phyloP scores from a whole-genome alignment of 2,797 vertebrate genomes.

The Anabacerthia variegaticeps region DNA sequence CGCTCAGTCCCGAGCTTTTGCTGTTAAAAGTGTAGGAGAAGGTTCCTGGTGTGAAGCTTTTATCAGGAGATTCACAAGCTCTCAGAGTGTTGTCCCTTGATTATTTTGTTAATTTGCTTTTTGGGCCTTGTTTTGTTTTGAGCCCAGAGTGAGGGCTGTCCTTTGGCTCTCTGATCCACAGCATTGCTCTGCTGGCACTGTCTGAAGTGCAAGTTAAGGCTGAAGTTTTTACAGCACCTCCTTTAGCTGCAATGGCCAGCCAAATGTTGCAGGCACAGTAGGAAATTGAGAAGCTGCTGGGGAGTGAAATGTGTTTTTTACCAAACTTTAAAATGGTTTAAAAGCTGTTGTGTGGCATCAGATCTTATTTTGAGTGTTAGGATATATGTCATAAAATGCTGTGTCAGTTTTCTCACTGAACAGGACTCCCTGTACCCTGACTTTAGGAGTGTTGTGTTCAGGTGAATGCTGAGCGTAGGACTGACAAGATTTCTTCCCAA shows the following conservation, averaged over 20 bases:
- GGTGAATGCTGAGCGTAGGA: neutral
- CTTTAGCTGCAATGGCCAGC: neutral
- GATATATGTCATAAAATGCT: neutral
- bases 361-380: neutral
- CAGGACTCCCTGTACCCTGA: neutral
- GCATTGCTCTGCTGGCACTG: neutral
- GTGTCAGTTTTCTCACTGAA: neutral
- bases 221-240: neutral
- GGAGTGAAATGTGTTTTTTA: neutral
- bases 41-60: neutral
- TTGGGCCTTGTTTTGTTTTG: neutral
- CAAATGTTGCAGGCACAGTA: neutral
- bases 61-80: neutral
- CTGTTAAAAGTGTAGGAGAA: neutral
- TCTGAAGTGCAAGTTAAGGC: neutral
- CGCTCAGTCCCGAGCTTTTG: neutral
- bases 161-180: neutral
- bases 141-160: neutral
- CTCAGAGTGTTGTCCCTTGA: neutral
- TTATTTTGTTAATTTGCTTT: neutral
- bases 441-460: neutral
- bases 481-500: neutral
- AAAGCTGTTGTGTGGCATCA: neutral
- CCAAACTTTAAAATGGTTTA: neutral
- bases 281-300: neutral